Base-by-base conservation (phyloP, 2,797 vertebrate genomes). In the Rhyacichthys aspro region DNA sequence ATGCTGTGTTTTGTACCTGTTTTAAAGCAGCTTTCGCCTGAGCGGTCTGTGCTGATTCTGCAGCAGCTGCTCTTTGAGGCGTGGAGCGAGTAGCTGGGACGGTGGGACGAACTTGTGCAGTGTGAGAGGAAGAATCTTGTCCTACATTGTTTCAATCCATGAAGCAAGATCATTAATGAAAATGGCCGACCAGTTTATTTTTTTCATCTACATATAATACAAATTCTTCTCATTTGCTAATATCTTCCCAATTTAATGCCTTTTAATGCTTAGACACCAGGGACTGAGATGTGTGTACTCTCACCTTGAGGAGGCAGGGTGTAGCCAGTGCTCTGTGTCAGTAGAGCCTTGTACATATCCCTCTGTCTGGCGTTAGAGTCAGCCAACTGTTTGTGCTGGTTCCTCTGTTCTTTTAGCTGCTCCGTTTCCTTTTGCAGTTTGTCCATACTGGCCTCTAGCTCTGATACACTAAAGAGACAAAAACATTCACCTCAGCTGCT, bases 21-120 rank as follows among this genome's bases (percentile, higher is more conserved):
- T 97, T 98, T 28, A 99, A 90, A 3, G 96, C 97, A 63, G 96
- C 95, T 81, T 93, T 98, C n/a, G 96, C 89, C 82, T 98, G 96
- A 52, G 92, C 72, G 0, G 91, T 89, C 76, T 97, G 96, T 2
- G 89, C 53, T 0, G 94, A 91, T 39, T 98, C 96, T 0, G 72
- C 59, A 33, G 91, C 76, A 11, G 92, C 84, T 17, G 91, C 81
- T 23, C 93, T 89, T 67, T 91, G 80, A 60, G 96, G 93, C 55
- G 93, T 89, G 0, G 95, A 92, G 64, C 93, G 89, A 54, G 92
- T 89, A 7, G 77, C 56, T 7, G 93, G 88, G 65, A 64, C 88
- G 0, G 93, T 84, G 0, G 90, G 80, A 61, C 90, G 94, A 15
- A 91, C 90, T 9, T 90, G 90, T 33, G 91, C 84, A 0, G 88